Percentiles rank a stretch among this genome's conserved stretches.
phyloP scores from a whole-genome alignment of 2,113 vertebrate species.

The Chionis minor region DNA sequence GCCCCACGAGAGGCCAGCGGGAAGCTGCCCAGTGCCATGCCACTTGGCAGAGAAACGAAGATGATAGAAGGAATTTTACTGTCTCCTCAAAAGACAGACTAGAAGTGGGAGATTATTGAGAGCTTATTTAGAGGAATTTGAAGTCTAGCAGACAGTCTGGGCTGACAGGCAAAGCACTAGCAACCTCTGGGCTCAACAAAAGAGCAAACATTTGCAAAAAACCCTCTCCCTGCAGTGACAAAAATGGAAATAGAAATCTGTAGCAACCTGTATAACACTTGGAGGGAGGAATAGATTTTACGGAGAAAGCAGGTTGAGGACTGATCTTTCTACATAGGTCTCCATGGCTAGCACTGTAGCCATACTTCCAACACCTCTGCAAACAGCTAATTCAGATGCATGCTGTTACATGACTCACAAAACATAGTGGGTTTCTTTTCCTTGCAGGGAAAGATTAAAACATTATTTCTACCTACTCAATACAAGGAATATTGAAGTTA shows the following conservation, averaged over 20 bases:
- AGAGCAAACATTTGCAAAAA: not conserved
- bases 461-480: not conserved
- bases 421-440: not conserved
- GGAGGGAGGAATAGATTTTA: not conserved
- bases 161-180: not conserved
- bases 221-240: not conserved
- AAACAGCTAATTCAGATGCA: not conserved
- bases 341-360: not conserved
- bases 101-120: not conserved
- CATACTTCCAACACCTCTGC: not conserved
- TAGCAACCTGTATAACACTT: not conserved
- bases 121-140: not conserved
- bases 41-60: not conserved
- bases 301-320: not conserved
- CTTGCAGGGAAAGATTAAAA: not conserved
- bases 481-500: not conserved
- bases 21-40: not conserved
- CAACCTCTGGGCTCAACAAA: not conserved
- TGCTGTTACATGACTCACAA: not conserved
- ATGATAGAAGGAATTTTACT: not conserved
- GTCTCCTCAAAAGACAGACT: not conserved
- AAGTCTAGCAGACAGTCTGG: not conserved
- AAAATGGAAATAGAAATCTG: not conserved
- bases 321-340: not conserved
- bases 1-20: accelerated